These are phyloP conservation scores for Takifugu flavidus DNA, from an alignment of 2,113 vertebrate genomes.

Conservation along the genomic window DNA sequence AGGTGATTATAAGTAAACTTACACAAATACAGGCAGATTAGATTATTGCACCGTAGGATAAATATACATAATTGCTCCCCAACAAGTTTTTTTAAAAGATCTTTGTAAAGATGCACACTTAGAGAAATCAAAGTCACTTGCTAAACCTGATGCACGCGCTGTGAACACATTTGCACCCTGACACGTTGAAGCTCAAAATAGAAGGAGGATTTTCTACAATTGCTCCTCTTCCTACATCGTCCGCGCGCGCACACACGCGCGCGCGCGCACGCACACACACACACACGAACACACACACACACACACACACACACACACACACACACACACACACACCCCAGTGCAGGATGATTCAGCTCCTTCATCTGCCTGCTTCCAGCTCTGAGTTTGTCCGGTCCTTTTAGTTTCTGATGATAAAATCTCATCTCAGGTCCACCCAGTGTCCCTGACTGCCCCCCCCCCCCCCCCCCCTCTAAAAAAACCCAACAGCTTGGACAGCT, in stretches of 20 bases:
- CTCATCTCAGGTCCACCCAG: constrained; percentile 39
- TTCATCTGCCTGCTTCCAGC: constrained; percentile 9
- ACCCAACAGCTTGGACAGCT: constrained; percentile 22
- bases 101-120: constrained; percentile 41
- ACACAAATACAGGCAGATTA: too few species aligned
- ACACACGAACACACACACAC: constrained; percentile 5
- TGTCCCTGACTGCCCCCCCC: constrained; percentile 2
- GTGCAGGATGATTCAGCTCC: constrained; percentile 30
- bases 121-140: constrained; percentile 66
- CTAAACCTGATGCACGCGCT: constrained; percentile 68
- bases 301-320: constrained; percentile 4
- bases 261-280: too few species aligned
- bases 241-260: constrained; percentile 5
- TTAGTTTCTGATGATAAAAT: constrained; percentile 47
- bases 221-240: constrained; percentile 29
- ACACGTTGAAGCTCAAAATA: constrained; percentile 72
- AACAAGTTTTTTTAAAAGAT: too few species aligned
- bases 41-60: too few species aligned
- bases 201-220: constrained; percentile 66
- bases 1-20: not conserved
- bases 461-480: constrained; percentile 23
- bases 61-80: too few species aligned
- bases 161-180: constrained; percentile 77
- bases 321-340: constrained; percentile 1
- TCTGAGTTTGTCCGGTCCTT: constrained; percentile 14